A percentile compares a stretch with the other conserved stretches of the same genome.
Evolutionary conservation across 2,797 vertebrate genomes (phyloP).

Genomic region (Eptatretus atami): DNA sequence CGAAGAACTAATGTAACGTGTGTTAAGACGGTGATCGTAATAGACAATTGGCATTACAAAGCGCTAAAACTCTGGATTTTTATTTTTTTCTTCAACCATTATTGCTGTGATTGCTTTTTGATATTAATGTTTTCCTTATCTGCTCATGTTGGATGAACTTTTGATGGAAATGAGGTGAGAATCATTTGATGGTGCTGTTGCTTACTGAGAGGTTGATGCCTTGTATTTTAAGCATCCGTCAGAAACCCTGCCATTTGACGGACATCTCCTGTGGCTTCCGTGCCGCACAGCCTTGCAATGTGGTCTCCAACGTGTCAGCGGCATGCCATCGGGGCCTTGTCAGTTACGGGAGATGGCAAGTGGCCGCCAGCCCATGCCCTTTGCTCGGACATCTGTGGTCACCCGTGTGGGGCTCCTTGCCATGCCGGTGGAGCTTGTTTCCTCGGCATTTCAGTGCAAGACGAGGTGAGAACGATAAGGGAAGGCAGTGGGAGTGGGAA

Average conservation of each 20-base stretch:
- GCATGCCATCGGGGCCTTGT: constrained; percentile 36
- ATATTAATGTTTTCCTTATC: too few species aligned
- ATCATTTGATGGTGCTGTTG: too few species aligned
- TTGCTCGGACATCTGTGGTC: constrained; percentile 37
- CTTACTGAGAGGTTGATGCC: too few species aligned
- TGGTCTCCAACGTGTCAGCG: constrained; percentile 55
- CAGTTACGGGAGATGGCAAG: constrained; percentile 7
- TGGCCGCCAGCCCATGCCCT: constrained; percentile 54
- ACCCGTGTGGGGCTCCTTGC: constrained; percentile 49
- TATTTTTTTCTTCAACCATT: too few species aligned
- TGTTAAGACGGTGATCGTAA: too few species aligned
- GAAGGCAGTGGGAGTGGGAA: too few species aligned
- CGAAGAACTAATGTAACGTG: too few species aligned
- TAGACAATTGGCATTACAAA: too few species aligned
- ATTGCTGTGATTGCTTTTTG: too few species aligned
- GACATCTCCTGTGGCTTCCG: constrained; percentile 74
- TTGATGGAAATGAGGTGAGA: too few species aligned
- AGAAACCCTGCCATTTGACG: constrained; percentile 77
- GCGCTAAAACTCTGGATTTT: too few species aligned
- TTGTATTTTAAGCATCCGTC: constrained; percentile 32
- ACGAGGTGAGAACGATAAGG: constrained; percentile 28
- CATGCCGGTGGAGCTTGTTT: constrained; percentile 39
- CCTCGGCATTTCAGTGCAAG: constrained; percentile 31
- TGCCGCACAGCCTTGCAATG: constrained; percentile 44
- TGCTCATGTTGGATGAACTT: too few species aligned